Evolutionary conservation across 2,113 vertebrate species (phyloP).

Genomic region (Pluvialis apricaria): DNA sequence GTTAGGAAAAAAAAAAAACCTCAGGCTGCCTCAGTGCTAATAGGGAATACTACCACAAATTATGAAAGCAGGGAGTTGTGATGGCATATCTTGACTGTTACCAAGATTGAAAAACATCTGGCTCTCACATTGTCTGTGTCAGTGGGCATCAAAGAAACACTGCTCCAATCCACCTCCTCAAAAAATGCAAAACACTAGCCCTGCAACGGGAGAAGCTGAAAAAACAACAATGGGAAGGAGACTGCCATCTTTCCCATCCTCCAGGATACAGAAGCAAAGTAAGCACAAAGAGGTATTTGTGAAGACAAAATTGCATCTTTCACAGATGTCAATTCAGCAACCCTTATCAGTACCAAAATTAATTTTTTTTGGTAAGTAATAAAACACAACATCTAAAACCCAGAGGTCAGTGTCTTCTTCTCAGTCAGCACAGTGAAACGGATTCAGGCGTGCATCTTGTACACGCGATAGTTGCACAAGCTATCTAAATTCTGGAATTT

Average conservation of each 20-base stretch:
- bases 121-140: not conserved
- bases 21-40: not conserved
- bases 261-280: not conserved
- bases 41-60: not conserved
- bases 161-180: not conserved
- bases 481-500: not conserved
- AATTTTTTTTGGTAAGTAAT: fast-evolving
- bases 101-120: not conserved
- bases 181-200: not conserved
- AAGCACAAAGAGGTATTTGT: not conserved
- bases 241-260: not conserved
- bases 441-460: not conserved
- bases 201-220: not conserved
- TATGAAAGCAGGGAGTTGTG: not conserved
- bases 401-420: not conserved
- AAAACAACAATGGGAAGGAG: not conserved
- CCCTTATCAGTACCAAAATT: not conserved
- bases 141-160: not conserved
- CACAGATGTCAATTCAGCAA: not conserved
- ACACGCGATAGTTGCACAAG: fast-evolving
- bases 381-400: not conserved
- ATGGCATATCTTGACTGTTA: not conserved
- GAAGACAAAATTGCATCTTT: not conserved
- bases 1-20: not conserved
- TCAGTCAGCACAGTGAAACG: not conserved